phyloP scores from a whole-genome alignment of 2,113 vertebrate species.

The Chlorodrepanis virens region DNA sequence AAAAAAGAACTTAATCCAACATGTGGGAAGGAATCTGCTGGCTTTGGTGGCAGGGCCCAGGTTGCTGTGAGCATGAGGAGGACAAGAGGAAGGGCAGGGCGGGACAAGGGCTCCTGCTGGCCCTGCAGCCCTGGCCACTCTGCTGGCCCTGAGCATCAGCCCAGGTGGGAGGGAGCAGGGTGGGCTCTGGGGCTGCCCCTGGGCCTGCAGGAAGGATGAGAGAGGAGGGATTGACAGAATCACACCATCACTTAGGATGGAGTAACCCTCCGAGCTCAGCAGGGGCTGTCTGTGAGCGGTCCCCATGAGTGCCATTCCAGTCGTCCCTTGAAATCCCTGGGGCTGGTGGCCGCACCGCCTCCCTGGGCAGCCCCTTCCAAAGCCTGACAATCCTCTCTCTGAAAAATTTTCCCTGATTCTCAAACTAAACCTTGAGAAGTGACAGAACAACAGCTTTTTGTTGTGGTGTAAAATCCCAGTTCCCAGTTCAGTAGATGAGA shows the following conservation, averaged over 20 bases:
- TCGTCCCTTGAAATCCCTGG: background rate
- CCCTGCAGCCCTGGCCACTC: background rate
- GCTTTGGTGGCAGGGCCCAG: background rate
- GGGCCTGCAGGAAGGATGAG: background rate
- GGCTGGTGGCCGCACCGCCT: background rate
- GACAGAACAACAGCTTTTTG: background rate
- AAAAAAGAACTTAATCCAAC: background rate
- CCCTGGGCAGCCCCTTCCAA: background rate
- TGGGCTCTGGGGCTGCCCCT: background rate
- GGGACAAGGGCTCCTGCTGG: background rate
- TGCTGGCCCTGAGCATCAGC: no score
- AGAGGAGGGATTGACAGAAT: background rate
- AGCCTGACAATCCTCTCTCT: background rate
- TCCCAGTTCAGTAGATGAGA: background rate
- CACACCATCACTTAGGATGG: background rate
- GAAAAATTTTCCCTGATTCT: background rate
- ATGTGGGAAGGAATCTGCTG: background rate
- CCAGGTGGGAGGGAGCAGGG: background rate
- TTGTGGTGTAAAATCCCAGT: background rate
- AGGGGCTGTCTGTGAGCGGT: background rate
- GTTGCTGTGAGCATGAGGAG: rapidly evolving
- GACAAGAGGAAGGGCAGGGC: background rate
- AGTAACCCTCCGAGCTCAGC: background rate
- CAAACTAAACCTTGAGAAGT: background rate
- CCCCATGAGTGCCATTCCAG: background rate